Evolutionary conservation across 1,140 invertebrate genomes (phyloP), one percentile per base, ranked within the genome.

Genomic region (Daktulosphaira vitifoliae): DNA sequence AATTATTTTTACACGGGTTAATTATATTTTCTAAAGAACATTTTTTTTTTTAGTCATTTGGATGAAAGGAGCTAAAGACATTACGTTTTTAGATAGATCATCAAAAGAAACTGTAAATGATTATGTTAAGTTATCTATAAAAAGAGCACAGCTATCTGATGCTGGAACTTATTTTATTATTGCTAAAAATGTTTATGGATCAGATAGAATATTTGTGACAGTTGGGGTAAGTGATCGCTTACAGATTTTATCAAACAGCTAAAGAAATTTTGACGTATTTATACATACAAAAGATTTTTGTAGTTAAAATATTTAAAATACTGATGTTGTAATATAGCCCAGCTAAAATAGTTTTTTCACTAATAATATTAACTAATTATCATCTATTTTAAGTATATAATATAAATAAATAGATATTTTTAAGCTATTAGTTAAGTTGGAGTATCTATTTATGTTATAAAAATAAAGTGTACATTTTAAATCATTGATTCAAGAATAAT

Each of bases 81-180:
- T 93, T 26, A 89, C 87, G 8, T 83, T 83, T 69, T 85, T 83
- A 70, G 81, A 84, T 59, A 77, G 88, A 38, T 84, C 86, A 1
- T 81, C 86, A 72, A 89, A 87, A 75, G 89, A 92, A 76, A 83
- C 82, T 1, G 84, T 87, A 38, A 87, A 91, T 70, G 89, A 92
- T 74, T 90, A 89, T 65, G 82, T 87, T 26, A 84, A 88, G 70
- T 82, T 98, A 46, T 89, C 90, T 8, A 80, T 98, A 68, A 90
- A 90, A 72, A 85, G 92, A 71, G 85, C 89, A 1, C 82, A 84
- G 62, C 78, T 84, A 7, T 83, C 90, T 48, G 96, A 99, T 73
- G 85, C 89, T 65, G 96, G 94, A 8, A 92, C 90, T 6, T 98
- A 98, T 74, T 96, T 91, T 52, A 88, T 98, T 66, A 78, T 97